phyloP scores from a whole-genome alignment of 2,888 invertebrate genomes.

The Siphonodentalium dalli region DNA sequence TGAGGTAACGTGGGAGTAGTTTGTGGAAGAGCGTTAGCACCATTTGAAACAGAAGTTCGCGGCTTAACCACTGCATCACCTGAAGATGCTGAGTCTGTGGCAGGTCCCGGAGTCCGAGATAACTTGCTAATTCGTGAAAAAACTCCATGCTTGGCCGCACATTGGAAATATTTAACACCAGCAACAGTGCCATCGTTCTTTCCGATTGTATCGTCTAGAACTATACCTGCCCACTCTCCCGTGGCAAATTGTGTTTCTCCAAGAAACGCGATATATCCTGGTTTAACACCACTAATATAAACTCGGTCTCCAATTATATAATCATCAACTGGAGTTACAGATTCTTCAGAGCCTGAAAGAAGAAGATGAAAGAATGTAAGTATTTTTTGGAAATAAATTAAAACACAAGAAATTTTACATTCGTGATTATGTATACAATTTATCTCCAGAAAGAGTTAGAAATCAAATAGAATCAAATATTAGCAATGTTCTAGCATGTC shows the following conservation, averaged over 20 bases:
- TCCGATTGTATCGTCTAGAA: slow-evolving; percentile 62
- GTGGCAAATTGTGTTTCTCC: slow-evolving; percentile 65
- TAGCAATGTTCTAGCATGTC: background rate
- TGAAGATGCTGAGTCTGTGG: slow-evolving; percentile 17
- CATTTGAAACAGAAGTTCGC: slow-evolving; percentile 22
- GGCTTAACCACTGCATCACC: slow-evolving; percentile 27
- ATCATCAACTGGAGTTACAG: slow-evolving; percentile 72
- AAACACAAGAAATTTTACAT: background rate
- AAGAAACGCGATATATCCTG: slow-evolving; percentile 63
- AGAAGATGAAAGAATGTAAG: slow-evolving; percentile 5
- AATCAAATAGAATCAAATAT: background rate
- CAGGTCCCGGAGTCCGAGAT: slow-evolving; percentile 47
- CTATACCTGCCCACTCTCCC: slow-evolving; percentile 65
- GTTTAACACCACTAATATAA: slow-evolving; percentile 71
- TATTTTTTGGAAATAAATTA: background rate
- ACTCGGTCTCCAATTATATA: slow-evolving; percentile 95
- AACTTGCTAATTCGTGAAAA: slow-evolving; percentile 76
- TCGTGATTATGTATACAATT: background rate
- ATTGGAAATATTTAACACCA: slow-evolving; percentile 64
- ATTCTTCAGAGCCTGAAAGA: slow-evolving; percentile 44
- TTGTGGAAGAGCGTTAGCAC: slow-evolving; percentile 22
- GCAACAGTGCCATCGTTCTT: slow-evolving; percentile 65
- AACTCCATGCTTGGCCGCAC: slow-evolving; percentile 63
- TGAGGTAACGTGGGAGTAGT: slow-evolving; percentile 29
- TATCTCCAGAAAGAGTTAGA: background rate